A percentile compares a stretch with the other conserved stretches of the same genome.
These are phyloP conservation scores for Trachelus iudaicus DNA, from an alignment of 2,888 invertebrate genomes.

Conservation along the genomic window DNA sequence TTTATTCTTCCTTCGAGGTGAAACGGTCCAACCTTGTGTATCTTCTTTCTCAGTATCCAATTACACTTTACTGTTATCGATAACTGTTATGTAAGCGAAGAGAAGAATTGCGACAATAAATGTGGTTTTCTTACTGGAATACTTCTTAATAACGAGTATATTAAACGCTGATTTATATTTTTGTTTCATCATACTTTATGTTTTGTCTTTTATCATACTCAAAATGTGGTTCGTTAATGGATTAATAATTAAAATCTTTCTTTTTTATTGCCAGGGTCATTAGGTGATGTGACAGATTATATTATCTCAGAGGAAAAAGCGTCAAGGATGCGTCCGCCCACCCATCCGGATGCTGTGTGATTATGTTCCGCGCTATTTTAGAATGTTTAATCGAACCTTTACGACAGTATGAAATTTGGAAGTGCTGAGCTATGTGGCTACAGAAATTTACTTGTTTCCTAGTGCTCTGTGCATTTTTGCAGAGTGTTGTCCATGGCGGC, in stretches of 20 bases:
- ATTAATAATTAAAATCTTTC: too few species aligned
- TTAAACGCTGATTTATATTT: background rate
- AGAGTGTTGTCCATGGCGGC: background rate
- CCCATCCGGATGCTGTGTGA: background rate
- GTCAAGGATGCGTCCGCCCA: background rate
- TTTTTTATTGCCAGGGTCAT: too few species aligned
- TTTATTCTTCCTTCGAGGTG: background rate
- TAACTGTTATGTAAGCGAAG: constrained; percentile 2
- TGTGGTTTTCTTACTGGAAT: constrained; percentile 32
- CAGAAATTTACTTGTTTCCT: background rate
- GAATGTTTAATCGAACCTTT: background rate
- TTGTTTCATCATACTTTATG: too few species aligned
- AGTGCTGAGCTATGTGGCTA: background rate
- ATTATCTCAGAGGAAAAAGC: background rate
- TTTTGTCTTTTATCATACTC: too few species aligned
- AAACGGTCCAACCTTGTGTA: background rate
- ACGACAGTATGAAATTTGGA: background rate
- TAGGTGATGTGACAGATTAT: background rate
- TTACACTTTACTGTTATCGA: background rate
- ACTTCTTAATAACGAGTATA: background rate
- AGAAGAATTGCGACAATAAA: constrained; percentile 42
- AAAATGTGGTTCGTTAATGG: too few species aligned
- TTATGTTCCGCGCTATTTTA: background rate
- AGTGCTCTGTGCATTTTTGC: background rate
- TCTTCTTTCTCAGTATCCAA: background rate